Conservation (phyloP, 2,888 invertebrate species). For the Leuctra nigra region DNA sequence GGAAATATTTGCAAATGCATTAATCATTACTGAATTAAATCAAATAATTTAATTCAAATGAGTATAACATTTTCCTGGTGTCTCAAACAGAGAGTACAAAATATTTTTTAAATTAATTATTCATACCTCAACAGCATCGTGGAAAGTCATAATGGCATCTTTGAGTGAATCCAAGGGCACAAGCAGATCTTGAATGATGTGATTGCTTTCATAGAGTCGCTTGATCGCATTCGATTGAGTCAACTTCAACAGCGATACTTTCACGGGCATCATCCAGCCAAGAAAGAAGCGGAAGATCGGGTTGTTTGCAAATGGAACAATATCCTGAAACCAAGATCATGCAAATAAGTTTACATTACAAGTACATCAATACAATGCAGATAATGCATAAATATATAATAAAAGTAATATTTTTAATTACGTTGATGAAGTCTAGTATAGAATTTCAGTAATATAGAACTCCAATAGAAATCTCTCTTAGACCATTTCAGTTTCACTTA, state of each 20-base stretch:
- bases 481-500: no score
- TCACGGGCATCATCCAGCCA: conserved; percentile 80
- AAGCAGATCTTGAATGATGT: conserved; percentile 77
- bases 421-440: no score
- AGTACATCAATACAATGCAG: no score
- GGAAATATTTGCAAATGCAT: no score
- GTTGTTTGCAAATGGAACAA: conserved; percentile 77
- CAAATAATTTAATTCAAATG: background rate
- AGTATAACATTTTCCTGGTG: no score
- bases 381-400: no score
- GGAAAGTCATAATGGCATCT: conserved; percentile 55
- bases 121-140: conserved; percentile 56
- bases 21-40: no score
- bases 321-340: conserved; percentile 49
- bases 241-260: conserved; percentile 70
- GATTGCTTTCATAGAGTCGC: conserved; percentile 65
- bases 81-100: no score
- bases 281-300: conserved; percentile 61
- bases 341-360: background rate
- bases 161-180: conserved; percentile 58
- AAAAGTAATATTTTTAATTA: no score
- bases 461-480: no score
- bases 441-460: no score
- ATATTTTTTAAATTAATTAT: no score
- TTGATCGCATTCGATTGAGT: conserved; percentile 64